phyloP scores from a whole-genome alignment of 2,888 invertebrate genomes.

The Drosophila falleni region DNA sequence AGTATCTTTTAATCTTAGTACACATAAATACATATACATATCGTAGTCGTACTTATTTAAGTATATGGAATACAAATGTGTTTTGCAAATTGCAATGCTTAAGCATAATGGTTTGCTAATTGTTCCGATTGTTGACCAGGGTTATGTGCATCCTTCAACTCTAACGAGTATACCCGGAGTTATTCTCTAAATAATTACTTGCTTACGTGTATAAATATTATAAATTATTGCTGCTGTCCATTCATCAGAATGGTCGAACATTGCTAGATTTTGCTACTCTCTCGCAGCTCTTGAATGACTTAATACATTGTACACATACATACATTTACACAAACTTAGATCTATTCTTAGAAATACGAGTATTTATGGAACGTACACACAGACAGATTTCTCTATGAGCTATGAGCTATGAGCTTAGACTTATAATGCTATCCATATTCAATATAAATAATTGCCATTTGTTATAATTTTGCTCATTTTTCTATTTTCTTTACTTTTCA shows the following conservation, averaged over 20 bases:
- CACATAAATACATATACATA: slow-evolving; percentile 39
- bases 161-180: slow-evolving; percentile 1
- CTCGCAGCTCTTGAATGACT: slow-evolving; percentile 34
- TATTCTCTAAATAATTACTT: slow-evolving; percentile 31
- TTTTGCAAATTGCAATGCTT: slow-evolving; percentile 21
- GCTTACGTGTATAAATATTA: slow-evolving; percentile 15
- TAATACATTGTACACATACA: slow-evolving; percentile 24
- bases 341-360: slow-evolving; percentile 39
- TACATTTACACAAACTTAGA: slow-evolving; percentile 37
- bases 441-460: slow-evolving; percentile 76
- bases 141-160: slow-evolving; percentile 9
- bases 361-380: slow-evolving; percentile 40
- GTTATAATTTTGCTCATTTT: slow-evolving; percentile 42
- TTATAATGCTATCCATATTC: slow-evolving; percentile 61
- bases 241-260: slow-evolving; percentile 17
- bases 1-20: slow-evolving; percentile 49
- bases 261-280: slow-evolving; percentile 22
- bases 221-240: slow-evolving; percentile 42
- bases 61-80: slow-evolving; percentile 41
- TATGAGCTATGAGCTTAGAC: slow-evolving; percentile 45
- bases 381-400: slow-evolving; percentile 44
- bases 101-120: slow-evolving; percentile 20
- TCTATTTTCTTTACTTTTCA: slow-evolving; percentile 27
- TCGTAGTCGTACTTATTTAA: slow-evolving; percentile 27
- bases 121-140: slow-evolving; percentile 13